Percentiles rank a stretch among this genome's conserved stretches.
Evolutionary conservation across 2,113 vertebrate genomes (phyloP).

Genomic region (Neofelis nebulosa): DNA sequence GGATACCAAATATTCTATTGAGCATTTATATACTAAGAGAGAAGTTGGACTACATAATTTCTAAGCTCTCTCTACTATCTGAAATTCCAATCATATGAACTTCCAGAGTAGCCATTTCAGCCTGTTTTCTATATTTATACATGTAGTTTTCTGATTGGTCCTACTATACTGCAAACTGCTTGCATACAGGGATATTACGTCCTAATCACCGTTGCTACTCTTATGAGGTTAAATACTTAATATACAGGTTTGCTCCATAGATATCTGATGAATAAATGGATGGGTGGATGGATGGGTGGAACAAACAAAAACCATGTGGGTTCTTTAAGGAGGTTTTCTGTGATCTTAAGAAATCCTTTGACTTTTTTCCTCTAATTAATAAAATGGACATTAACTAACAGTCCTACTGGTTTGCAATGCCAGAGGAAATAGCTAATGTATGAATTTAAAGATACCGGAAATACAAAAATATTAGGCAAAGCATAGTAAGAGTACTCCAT

Average conservation of each 20-base stretch:
- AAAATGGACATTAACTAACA: background rate
- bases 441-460: slow-evolving; percentile 12
- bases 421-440: background rate
- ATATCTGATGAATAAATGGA: background rate
- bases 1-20: background rate
- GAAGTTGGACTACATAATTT: background rate
- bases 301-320: background rate
- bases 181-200: background rate
- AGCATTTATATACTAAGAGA: background rate
- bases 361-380: background rate
- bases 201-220: background rate
- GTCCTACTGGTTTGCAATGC: background rate
- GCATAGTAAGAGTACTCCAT: background rate
- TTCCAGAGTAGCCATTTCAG: background rate
- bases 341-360: background rate
- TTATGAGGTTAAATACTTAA: background rate
- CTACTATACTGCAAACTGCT: background rate
- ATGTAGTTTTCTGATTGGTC: background rate
- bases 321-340: background rate
- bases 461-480: background rate
- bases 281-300: background rate
- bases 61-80: background rate
- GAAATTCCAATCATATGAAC: background rate
- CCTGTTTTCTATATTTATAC: background rate
- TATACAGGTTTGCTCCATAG: background rate